Conservation (phyloP, 2,888 invertebrate species). For the Rosalia funebris region DNA sequence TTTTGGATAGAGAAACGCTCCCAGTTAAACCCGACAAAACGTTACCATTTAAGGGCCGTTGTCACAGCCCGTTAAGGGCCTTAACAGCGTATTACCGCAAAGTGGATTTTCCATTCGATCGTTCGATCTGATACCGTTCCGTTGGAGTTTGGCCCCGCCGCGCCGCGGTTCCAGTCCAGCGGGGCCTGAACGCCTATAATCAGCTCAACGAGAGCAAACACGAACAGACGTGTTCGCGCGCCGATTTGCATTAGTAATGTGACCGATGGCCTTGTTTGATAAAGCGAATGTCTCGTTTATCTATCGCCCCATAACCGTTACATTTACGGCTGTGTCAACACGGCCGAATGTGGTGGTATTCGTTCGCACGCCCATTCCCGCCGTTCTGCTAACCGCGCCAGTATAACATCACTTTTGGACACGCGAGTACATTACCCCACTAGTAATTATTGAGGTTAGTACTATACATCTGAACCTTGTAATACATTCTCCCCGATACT, state of each 20-base stretch:
- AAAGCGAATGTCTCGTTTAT: conserved; percentile 55
- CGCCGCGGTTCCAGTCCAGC: conserved; percentile 19
- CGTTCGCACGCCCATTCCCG: too few species aligned
- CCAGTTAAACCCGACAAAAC: too few species aligned
- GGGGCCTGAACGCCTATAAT: conserved; percentile 46
- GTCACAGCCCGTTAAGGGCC: background rate
- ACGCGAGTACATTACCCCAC: too few species aligned
- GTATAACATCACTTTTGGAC: too few species aligned
- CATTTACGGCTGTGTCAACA: conserved; percentile 47
- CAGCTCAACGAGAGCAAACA: conserved; percentile 55
- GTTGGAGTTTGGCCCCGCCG: background rate
- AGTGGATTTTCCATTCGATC: conserved; percentile 26
- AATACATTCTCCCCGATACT: too few species aligned
- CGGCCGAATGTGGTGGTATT: conserved; percentile 14
- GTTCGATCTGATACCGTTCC: conserved; percentile 28
- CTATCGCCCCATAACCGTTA: conserved; percentile 45
- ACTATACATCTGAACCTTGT: too few species aligned
- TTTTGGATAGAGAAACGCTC: too few species aligned
- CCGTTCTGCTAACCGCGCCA: too few species aligned
- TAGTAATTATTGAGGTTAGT: too few species aligned
- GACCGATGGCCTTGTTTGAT: conserved; percentile 59
- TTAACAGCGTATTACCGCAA: background rate
- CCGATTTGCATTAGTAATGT: conserved; percentile 60
- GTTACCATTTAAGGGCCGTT: too few species aligned
- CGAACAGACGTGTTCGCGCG: conserved; percentile 53